phyloP scores from a whole-genome alignment of 2,888 invertebrate species.

The Rhimphoctona megacephalus region DNA sequence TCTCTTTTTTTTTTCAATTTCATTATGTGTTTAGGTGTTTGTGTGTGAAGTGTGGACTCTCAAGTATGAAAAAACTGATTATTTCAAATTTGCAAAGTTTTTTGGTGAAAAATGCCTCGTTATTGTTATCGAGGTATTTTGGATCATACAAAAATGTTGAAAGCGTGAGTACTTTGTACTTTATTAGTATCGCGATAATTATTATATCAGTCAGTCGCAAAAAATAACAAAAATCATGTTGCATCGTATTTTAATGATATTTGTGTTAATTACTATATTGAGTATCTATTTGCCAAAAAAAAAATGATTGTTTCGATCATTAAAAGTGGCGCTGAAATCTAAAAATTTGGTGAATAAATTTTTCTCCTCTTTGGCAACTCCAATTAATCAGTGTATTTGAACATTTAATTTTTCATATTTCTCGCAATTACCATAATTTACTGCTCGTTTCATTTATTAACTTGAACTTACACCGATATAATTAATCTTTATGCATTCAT shows the following conservation, averaged over 20 bases:
- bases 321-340: background rate
- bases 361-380: too few species aligned
- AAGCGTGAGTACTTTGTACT: slow-evolving; percentile 62
- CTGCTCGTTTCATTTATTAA: slow-evolving; percentile 51
- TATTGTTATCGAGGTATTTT: slow-evolving; percentile 35
- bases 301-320: background rate
- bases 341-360: background rate
- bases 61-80: slow-evolving; percentile 53
- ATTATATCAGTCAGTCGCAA: slow-evolving; percentile 29
- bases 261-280: background rate
- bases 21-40: slow-evolving; percentile 5
- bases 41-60: background rate
- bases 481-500: slow-evolving; percentile 53
- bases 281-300: background rate
- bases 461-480: slow-evolving; percentile 60
- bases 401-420: background rate
- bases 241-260: slow-evolving; percentile 4
- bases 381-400: slow-evolving; percentile 22
- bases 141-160: slow-evolving; percentile 61
- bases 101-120: slow-evolving; percentile 36
- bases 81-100: slow-evolving; percentile 41
- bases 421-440: slow-evolving; percentile 30
- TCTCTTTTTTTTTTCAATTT: background rate
- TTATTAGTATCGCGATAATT: slow-evolving; percentile 54
- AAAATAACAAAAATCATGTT: slow-evolving; percentile 7